Conservation (phyloP, 2,797 vertebrate species). For the Microtus agrestis region DNA sequence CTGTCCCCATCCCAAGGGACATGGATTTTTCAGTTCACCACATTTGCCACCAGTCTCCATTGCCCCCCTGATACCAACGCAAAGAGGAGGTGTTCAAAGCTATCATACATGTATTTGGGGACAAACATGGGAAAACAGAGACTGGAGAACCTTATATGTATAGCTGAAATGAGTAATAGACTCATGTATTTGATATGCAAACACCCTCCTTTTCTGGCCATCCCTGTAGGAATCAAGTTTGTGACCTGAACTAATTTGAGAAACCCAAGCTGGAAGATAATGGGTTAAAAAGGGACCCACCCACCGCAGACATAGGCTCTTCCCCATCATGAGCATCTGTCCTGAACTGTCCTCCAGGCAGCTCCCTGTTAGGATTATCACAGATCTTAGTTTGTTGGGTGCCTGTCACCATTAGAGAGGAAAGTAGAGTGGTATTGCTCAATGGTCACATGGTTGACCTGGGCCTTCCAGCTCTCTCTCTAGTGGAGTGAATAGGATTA, state of each 20-base stretch:
- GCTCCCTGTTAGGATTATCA: background rate
- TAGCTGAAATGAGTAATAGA: background rate
- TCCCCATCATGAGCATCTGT: background rate
- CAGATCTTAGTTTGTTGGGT: background rate
- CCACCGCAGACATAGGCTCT: too few relatives aligned
- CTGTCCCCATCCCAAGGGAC: background rate
- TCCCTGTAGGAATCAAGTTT: background rate
- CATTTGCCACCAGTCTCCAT: background rate
- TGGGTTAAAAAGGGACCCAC: background rate
- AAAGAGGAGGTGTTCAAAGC: background rate
- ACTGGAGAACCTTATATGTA: background rate
- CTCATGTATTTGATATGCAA: background rate
- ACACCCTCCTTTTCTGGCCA: background rate
- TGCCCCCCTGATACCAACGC: background rate
- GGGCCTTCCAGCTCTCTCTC: background rate
- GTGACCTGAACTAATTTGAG: background rate
- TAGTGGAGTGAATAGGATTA: background rate
- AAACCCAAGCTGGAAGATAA: conserved; percentile 1
- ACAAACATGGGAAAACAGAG: conserved; percentile 4
- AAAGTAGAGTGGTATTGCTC: background rate
- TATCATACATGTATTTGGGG: background rate
- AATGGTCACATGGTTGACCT: background rate
- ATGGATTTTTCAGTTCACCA: background rate
- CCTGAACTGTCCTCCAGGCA: background rate
- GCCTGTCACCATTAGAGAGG: background rate